These are phyloP conservation scores for Siphamia tubifer DNA, from an alignment of 2,113 vertebrate species.

Conservation along the genomic window DNA sequence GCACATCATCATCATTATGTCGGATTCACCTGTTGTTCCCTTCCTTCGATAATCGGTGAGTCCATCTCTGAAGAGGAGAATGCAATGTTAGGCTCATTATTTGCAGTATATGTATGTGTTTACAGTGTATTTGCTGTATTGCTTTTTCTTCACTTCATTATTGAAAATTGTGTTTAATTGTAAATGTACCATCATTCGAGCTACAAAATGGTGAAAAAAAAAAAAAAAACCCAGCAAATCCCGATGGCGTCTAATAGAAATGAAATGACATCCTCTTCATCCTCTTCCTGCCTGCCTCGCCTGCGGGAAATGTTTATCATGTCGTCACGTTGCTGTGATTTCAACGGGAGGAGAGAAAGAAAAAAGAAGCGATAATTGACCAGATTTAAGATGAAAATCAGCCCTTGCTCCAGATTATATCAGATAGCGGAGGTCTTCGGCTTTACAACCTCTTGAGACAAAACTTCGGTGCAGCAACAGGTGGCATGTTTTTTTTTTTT, in stretches of 20 bases:
- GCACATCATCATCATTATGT: constrained; percentile 4
- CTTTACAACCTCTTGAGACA: constrained; percentile 51
- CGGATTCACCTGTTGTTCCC: constrained; percentile 74
- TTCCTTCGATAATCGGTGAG: constrained; percentile 63
- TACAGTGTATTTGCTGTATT: neutral
- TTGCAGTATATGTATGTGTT: neutral
- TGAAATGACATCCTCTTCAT: constrained; percentile 32
- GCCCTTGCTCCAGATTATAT: neutral
- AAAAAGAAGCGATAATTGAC: neutral
- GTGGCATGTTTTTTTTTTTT: constrained; percentile 69
- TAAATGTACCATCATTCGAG: neutral
- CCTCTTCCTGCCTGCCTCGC: constrained; percentile 66
- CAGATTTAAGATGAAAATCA: neutral
- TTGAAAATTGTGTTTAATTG: neutral
- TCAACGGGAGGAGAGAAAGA: neutral
- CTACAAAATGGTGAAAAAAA: neutral
- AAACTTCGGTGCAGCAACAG: constrained; percentile 84
- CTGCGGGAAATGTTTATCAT: constrained; percentile 60
- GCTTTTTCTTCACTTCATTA: neutral
- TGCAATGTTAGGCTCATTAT: neutral
- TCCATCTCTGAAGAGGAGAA: constrained; percentile 1
- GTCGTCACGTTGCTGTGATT: constrained; percentile 65
- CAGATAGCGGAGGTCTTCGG: constrained; percentile 3
- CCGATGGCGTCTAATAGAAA: neutral
- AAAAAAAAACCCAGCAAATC: neutral